These are phyloP conservation scores for Tokudaia muenninki DNA, from an alignment of 2,797 vertebrate genomes.

Conservation along the genomic window DNA sequence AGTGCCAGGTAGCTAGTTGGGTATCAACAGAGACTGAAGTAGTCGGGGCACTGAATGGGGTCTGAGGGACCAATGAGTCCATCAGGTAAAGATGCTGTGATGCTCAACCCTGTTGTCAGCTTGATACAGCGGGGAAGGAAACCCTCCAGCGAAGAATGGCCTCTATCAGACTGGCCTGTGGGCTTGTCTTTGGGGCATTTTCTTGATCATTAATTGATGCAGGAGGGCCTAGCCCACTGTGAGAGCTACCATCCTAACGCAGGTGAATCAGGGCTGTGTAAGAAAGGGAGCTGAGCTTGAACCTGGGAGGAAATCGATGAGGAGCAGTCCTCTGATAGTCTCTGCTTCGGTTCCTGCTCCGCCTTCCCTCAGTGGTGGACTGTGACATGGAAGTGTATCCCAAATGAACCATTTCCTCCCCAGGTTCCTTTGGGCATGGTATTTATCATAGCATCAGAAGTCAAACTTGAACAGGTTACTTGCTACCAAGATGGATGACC, in stretches of 20 bases:
- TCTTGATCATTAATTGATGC: not conserved
- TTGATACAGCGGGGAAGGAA: not conserved
- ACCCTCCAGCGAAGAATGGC: not conserved
- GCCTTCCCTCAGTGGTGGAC: not conserved
- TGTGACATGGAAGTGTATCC: not conserved
- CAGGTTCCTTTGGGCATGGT: not conserved
- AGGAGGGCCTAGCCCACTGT: not conserved
- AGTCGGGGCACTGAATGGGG: not conserved
- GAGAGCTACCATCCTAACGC: not conserved
- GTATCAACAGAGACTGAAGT: not conserved
- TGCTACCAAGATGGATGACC: not conserved
- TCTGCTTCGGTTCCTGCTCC: not conserved
- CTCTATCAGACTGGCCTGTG: not conserved
- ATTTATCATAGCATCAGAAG: no score
- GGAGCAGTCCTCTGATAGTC: not conserved
- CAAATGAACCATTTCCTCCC: not conserved
- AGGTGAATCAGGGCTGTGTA: not conserved
- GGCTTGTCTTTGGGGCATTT: not conserved
- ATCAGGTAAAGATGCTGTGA: not conserved
- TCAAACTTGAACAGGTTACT: no score
- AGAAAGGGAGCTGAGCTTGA: no score
- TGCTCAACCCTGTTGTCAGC: no score
- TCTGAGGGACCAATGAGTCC: not conserved
- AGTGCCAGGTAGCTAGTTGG: not conserved
- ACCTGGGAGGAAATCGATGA: not conserved